Evolutionary conservation across 2,113 vertebrate genomes (phyloP).

Genomic region (Dicrurus megarhynchus): DNA sequence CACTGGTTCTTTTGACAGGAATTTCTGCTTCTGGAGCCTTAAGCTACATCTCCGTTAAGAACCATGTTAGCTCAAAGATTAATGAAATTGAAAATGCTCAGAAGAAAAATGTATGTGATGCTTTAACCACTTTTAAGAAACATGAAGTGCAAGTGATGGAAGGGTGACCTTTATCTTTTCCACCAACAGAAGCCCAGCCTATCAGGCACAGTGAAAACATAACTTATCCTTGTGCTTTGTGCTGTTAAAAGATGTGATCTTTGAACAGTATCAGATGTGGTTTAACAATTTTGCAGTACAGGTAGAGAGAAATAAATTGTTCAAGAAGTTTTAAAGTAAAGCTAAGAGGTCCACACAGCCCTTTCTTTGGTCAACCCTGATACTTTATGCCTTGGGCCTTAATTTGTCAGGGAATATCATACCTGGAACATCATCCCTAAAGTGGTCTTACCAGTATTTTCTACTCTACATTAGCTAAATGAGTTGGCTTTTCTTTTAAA

Average conservation of each 20-base stretch:
- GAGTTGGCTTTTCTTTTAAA: background rate
- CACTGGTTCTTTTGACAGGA: background rate
- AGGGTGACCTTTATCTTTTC: slow-evolving; percentile 49
- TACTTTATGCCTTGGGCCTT: background rate
- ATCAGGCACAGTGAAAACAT: background rate
- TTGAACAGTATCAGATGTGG: background rate
- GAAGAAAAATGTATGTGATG: slow-evolving; percentile 22
- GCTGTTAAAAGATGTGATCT: background rate
- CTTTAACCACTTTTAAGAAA: slow-evolving; percentile 35
- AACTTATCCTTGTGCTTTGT: background rate
- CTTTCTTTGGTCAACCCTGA: slow-evolving; percentile 11
- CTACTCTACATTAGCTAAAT: background rate
- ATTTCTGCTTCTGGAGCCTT: background rate
- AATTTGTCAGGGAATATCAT: slow-evolving; percentile 27
- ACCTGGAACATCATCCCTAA: background rate
- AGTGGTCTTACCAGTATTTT: background rate
- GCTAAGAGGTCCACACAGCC: background rate
- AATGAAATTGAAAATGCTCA: background rate
- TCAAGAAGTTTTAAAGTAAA: slow-evolving; percentile 24
- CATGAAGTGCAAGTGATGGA: slow-evolving; percentile 31
- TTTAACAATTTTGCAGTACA: slow-evolving; percentile 9
- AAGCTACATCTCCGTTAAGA: background rate
- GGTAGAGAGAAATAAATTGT: slow-evolving; percentile 22
- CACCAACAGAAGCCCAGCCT: slow-evolving; percentile 10
- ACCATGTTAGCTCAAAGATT: background rate